phyloP scores from a whole-genome alignment of 2,888 invertebrate species.

The Drosophila mulleri region DNA sequence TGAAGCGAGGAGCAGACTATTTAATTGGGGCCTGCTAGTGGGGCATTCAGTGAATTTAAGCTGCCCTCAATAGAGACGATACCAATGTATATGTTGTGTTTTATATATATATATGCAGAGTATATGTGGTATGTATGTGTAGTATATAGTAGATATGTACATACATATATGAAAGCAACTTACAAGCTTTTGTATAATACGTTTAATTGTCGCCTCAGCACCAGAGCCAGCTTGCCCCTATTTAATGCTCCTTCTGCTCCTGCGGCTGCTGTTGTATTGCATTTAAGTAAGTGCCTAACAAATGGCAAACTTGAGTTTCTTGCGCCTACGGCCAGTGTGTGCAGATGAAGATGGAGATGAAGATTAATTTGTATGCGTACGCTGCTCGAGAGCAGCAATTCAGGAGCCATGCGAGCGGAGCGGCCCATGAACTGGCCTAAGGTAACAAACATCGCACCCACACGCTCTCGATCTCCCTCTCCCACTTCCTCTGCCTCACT shows the following conservation, averaged over 20 bases:
- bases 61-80: not conserved
- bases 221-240: conserved; percentile 1
- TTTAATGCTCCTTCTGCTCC: not conserved
- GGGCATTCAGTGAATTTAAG: not conserved
- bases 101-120: not conserved
- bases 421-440: conserved; percentile 35
- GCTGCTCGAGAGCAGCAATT: conserved; percentile 53
- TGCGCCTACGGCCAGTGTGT: conserved; percentile 43
- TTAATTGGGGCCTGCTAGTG: conserved; percentile 3
- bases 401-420: conserved; percentile 28
- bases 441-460: conserved; percentile 53
- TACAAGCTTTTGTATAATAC: conserved; percentile 9
- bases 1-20: not conserved
- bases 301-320: conserved; percentile 61
- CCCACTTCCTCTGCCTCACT: not conserved
- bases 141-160: too few species aligned
- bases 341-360: conserved; percentile 52
- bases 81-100: not conserved
- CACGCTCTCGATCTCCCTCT: not conserved
- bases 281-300: conserved; percentile 59
- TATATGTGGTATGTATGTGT: not conserved
- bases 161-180: not conserved
- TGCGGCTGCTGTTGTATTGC: conserved; percentile 14
- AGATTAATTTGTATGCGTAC: conserved; percentile 72
- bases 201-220: conserved; percentile 35